Conservation (phyloP, 2,797 vertebrate genomes). For the Pelobates cultripes region DNA sequence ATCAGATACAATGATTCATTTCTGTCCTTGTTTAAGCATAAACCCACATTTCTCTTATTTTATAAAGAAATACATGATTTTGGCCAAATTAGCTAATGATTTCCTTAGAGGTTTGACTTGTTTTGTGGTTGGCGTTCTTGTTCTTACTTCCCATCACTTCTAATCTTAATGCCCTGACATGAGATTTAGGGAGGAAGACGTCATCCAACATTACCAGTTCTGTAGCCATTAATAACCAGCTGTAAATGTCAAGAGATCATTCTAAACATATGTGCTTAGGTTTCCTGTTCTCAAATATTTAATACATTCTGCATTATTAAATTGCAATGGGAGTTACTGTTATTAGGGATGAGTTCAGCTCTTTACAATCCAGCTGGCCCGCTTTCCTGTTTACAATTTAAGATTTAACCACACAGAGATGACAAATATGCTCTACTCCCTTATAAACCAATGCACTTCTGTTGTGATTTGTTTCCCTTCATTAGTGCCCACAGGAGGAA, state of each 20-base stretch:
- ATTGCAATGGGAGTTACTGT: constrained; percentile 31
- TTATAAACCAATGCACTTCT: constrained; percentile 15
- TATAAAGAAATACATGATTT: too few species aligned
- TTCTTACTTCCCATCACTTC: not conserved
- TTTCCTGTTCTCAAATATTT: constrained; percentile 14
- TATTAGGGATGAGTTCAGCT: constrained; percentile 49
- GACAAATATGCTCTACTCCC: constrained; percentile 31
- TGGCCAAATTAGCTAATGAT: not conserved
- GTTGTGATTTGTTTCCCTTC: constrained; percentile 33
- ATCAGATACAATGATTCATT: too few species aligned
- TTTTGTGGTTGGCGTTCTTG: not conserved
- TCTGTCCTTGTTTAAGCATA: too few species aligned
- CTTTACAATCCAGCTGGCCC: constrained; percentile 25
- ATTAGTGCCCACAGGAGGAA: not conserved
- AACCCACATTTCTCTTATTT: too few species aligned
- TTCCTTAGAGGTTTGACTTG: not conserved
- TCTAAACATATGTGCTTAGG: not conserved
- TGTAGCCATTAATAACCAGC: constrained; percentile 7
- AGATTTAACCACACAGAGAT: constrained; percentile 23
- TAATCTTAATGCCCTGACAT: not conserved
- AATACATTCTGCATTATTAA: constrained; percentile 2
- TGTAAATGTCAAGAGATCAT: constrained; percentile 1
- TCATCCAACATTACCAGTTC: not conserved
- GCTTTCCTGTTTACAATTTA: constrained; percentile 44
- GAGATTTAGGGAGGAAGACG: not conserved